Evolutionary conservation across 2,113 vertebrate species (phyloP).

Genomic region (Pontoporia blainvillei): DNA sequence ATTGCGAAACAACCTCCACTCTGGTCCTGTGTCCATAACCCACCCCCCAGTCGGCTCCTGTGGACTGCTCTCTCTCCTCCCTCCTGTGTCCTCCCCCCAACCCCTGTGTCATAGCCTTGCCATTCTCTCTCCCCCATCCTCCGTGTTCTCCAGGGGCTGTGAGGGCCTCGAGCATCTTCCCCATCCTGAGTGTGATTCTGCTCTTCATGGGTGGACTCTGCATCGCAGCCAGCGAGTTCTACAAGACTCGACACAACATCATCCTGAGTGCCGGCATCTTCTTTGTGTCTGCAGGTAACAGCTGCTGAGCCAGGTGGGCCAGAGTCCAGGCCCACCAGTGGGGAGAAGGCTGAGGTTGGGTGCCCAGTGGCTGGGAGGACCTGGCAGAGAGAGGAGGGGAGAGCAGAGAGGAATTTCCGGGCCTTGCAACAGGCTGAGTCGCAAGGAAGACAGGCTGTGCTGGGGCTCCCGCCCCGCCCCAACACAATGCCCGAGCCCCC

Average conservation of each 20-base stretch:
- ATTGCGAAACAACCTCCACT: not conserved
- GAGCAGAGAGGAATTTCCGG: not conserved
- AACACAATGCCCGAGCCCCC: not conserved
- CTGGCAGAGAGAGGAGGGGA: not conserved
- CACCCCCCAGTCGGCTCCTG: not conserved
- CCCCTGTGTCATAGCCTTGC: constrained; percentile 12
- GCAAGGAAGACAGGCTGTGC: not conserved
- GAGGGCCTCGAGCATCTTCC: constrained; percentile 98
- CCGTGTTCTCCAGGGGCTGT: constrained; percentile 90
- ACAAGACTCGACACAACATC: constrained; percentile 99
- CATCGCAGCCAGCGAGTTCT: constrained; percentile 99
- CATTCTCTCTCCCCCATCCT: constrained; percentile 44
- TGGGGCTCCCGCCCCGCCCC: fast-evolving
- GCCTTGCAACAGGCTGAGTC: not conserved
- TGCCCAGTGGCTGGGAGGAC: constrained; percentile 59
- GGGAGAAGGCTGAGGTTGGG: constrained; percentile 56
- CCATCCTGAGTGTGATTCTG: constrained; percentile 99
- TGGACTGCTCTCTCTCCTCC: not conserved
- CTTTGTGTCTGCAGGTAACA: constrained; percentile 85
- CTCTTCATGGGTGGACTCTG: constrained; percentile 99
- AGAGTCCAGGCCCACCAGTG: not conserved
- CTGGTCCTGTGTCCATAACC: not conserved
- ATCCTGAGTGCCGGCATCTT: constrained; percentile 92
- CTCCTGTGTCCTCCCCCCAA: not conserved
- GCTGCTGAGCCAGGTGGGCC: constrained; percentile 15